Base-by-base conservation (phyloP, 2,113 vertebrate genomes). In the Prionailurus bengalensis region DNA sequence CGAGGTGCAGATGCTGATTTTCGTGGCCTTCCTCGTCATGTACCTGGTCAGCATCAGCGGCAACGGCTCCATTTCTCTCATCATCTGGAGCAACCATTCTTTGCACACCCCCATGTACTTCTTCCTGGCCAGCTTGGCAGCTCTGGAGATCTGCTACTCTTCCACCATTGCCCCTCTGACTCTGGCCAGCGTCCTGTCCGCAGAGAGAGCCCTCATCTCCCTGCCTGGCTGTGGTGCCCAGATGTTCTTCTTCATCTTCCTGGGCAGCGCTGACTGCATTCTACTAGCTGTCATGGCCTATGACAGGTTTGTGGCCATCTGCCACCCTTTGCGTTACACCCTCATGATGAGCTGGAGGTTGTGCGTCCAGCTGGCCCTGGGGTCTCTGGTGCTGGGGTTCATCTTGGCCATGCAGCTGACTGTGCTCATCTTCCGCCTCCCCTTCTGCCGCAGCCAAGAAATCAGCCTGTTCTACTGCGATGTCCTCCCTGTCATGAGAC, bases 271-370 rank as follows among this genome's bases (percentile, higher is more conserved):
- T 11, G 97, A 98, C 82, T 97, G 97, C 42, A 85, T 98, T 12
- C 91, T 98, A 73, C 71, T 98, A 51, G 92, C 87, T 0, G 7
- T 89, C 79, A 96, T 98, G 98, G 97, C 96, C 7, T 98, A 94
- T 29, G 97, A 98, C 79, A 68, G 86, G 15, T 97, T 97, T 23
- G 70, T 98, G 81, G 97, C 95, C 71, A 97, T 98, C 89, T 95
- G 95, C 84, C 92, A 95, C 51, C 97, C 97, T 85, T 74, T 98
- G 89, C 48, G 2, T 33, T 98, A 97, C 4, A 94, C 45, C 7
- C 95, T 93, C 48, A 66, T 96, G 55, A 97, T 98, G 98, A 98
- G 70, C 11, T 93, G 94, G 87, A 1, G 13, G 42, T 3, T 91
- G 25, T 98, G 97, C 65, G 55, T 73, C n/a, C 82, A 71, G 10